Evolutionary conservation across 2,888 invertebrate genomes (phyloP), one percentile per base, ranked within the genome.

Genomic region (Stenodema calcarata): DNA sequence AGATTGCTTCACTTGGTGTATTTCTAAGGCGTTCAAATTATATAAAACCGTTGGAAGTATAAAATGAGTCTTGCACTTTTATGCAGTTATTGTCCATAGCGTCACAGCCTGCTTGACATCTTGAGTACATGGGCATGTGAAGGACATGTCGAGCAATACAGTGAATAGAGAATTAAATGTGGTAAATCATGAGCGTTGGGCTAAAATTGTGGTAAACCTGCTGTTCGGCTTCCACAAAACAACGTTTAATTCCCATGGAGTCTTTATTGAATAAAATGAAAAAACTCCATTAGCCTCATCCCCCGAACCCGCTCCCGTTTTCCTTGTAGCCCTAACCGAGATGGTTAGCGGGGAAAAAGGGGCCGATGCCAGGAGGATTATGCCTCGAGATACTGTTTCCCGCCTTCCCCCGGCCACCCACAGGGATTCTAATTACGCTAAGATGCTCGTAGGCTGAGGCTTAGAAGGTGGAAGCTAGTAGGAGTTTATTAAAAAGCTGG

Each of bases 201-300:
- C n/a, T n/a, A 35, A 35, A 35, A 35, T 4, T 35, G 35, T 35
- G 35, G 35, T 35, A 35, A 35, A 35, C 35, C 35, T 7, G 35
- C 7, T 35, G 35, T 28, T 80, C 54, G 44, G 44, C 30, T 47
- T n/a, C 69, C 70, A 42, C 3, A 69, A 18, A 47, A 47, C 70
- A 75, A 18, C 27, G 73, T 30, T 44, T 84, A 81, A 30, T 75
- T 41, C 73, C 23, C 4, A n/a, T 18, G 44, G 78, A 78, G 44
- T 78, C 78, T 78, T 78, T 78, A 78, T 78, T 78, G 78, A 78
- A 78, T 78, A 78, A 78, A 78, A 78, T 78, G 78, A 78, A 42
- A n/a, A 78, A 78, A 78, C 44, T 18, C 78, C 44, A 78, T 78
- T 78, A 78, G 78, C 78, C 44, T 27, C 44, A 18, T 14, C 78